Conservation (phyloP, 30 jellyfish, hydroid and myxozoan species). For the Mastigias papua region DNA sequence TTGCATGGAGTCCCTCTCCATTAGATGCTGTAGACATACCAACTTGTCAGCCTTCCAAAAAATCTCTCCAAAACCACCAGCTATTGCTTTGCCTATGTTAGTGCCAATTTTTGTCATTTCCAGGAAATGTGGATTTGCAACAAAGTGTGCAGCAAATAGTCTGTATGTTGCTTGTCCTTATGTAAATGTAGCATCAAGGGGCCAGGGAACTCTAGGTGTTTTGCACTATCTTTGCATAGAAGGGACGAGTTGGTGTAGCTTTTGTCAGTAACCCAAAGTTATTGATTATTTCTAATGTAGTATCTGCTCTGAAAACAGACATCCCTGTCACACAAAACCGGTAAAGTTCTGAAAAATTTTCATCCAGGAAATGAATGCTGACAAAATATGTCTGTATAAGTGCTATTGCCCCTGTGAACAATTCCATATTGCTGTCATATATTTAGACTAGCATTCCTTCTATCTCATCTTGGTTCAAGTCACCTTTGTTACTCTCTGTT, state of each 20-base stretch:
- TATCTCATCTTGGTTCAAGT: no score
- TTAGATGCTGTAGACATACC: slow-evolving; percentile 46
- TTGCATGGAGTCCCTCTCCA: slow-evolving; percentile 20
- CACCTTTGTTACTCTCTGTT: no score
- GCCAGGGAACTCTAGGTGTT: slow-evolving; percentile 65
- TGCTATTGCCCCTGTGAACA: background rate
- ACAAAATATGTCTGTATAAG: slow-evolving; percentile 11
- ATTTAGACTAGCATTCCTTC: no score
- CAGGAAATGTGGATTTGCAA: slow-evolving; percentile 5
- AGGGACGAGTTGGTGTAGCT: slow-evolving; percentile 39
- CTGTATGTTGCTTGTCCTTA: slow-evolving; percentile 47
- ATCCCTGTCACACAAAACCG: slow-evolving; percentile 53
- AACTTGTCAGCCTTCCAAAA: background rate
- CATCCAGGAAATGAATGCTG: background rate
- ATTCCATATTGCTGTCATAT: no score
- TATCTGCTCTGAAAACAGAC: slow-evolving; percentile 39
- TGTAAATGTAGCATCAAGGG: slow-evolving; percentile 50
- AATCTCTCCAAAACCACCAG: background rate
- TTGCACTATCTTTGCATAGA: slow-evolving; percentile 23
- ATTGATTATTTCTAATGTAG: slow-evolving; percentile 51
- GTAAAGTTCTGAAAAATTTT: slow-evolving; percentile 15
- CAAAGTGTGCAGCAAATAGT: background rate
- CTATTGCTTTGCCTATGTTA: background rate
- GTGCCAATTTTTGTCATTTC: slow-evolving; percentile 34
- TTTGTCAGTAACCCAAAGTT: slow-evolving; percentile 39